phyloP scores from a whole-genome alignment of 2,113 vertebrate genomes.

The Athene cunicularia region DNA sequence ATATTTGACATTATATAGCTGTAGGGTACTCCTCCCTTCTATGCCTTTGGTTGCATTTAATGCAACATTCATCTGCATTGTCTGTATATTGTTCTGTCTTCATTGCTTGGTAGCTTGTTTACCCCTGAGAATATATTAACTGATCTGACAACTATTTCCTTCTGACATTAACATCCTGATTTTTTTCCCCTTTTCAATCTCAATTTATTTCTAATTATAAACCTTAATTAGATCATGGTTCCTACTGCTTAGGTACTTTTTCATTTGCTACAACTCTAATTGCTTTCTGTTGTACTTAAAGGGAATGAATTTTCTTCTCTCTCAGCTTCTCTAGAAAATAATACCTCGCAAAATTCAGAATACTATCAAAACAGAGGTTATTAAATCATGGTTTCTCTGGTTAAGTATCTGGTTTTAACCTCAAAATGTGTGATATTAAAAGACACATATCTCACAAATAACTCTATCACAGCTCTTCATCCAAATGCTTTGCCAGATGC shows the following conservation, averaged over 20 bases:
- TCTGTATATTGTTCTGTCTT: not conserved
- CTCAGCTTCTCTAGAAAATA: slow-evolving; percentile 17
- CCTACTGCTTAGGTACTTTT: slow-evolving; percentile 49
- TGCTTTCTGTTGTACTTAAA: slow-evolving; percentile 19
- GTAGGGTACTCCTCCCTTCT: not conserved
- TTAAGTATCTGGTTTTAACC: slow-evolving; percentile 17
- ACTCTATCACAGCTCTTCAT: not conserved
- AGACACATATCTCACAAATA: not conserved
- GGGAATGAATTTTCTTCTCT: not conserved
- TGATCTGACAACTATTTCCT: slow-evolving; percentile 44
- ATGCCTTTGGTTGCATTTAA: not conserved
- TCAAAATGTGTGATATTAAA: not conserved
- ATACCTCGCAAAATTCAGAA: slow-evolving; percentile 20
- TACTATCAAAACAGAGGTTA: not conserved
- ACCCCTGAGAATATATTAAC: slow-evolving; percentile 30
- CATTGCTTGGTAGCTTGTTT: not conserved
- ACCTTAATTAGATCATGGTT: slow-evolving; percentile 59
- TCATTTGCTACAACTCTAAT: slow-evolving; percentile 37
- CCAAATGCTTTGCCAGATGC: not conserved
- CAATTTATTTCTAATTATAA: slow-evolving; percentile 68
- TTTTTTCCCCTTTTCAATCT: slow-evolving; percentile 52
- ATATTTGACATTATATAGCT: not conserved
- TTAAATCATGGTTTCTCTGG: not conserved
- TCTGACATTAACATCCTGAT: slow-evolving; percentile 35
- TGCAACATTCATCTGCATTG: not conserved